phyloP scores from a whole-genome alignment of 2,888 invertebrate genomes.

The Dynastes grantii region DNA sequence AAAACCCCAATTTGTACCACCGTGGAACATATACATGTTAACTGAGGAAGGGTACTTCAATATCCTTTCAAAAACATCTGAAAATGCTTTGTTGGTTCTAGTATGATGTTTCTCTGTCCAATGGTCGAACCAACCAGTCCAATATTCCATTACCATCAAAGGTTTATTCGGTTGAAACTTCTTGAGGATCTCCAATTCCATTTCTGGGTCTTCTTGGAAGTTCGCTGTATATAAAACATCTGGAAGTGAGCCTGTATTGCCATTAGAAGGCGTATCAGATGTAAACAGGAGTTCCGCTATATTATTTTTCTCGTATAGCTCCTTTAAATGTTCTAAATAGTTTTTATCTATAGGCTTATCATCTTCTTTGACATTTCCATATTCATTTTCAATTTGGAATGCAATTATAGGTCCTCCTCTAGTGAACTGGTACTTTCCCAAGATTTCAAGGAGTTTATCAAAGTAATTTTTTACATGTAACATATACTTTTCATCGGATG shows the following conservation, averaged over 20 bases:
- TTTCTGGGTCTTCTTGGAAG: slow-evolving; percentile 44
- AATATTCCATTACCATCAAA: slow-evolving; percentile 75
- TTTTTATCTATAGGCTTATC: slow-evolving; percentile 61
- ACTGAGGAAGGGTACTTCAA: slow-evolving; percentile 72
- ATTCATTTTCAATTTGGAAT: slow-evolving; percentile 95
- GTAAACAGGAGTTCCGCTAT: slow-evolving; percentile 72
- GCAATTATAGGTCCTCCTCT: slow-evolving; percentile 91
- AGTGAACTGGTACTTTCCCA: slow-evolving; percentile 73
- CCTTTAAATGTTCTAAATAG: slow-evolving; percentile 69
- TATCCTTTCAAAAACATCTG: slow-evolving; percentile 61
- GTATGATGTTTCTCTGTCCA: slow-evolving; percentile 46
- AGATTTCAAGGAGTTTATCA: slow-evolving; percentile 70
- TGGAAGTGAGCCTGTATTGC: slow-evolving; percentile 35
- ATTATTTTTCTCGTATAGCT: slow-evolving; percentile 66
- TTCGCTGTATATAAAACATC: slow-evolving; percentile 53
- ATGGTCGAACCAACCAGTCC: slow-evolving; percentile 59
- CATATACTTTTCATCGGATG: slow-evolving; percentile 68
- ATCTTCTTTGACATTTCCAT: slow-evolving; percentile 77
- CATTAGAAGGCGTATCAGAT: slow-evolving; percentile 68
- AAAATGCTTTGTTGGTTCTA: slow-evolving; percentile 67
- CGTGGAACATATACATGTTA: slow-evolving; percentile 94
- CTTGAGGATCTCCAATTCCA: slow-evolving; percentile 54
- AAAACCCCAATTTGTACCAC: slow-evolving; percentile 89
- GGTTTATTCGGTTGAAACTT: slow-evolving; percentile 72
- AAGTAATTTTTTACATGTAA: slow-evolving; percentile 72